phyloP scores from a whole-genome alignment of 2,888 invertebrate species.

The Cheilosia impressa region DNA sequence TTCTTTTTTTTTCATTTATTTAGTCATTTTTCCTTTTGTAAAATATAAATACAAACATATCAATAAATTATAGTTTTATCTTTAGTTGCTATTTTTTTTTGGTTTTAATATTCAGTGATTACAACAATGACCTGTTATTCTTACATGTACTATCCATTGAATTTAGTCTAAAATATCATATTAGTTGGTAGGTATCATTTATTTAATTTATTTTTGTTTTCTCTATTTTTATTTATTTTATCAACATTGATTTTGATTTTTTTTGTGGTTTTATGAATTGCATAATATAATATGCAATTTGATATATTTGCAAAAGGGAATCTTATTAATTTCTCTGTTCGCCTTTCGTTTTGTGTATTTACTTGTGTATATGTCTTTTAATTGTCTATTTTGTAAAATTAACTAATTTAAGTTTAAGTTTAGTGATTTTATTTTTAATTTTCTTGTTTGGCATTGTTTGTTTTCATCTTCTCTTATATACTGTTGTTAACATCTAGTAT shows the following conservation, averaged over 20 bases:
- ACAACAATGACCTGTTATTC: constrained; percentile 67
- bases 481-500: constrained; percentile 24
- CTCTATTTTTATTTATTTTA: constrained; percentile 31
- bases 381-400: constrained; percentile 61
- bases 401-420: constrained; percentile 56
- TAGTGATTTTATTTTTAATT: constrained; percentile 30
- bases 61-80: constrained; percentile 71
- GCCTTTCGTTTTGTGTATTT: constrained; percentile 38
- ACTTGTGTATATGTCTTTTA: constrained; percentile 53
- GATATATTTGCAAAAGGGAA: constrained; percentile 47
- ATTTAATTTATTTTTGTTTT: constrained; percentile 23
- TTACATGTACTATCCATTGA: constrained; percentile 45
- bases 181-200: constrained; percentile 53
- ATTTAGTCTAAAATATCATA: constrained; percentile 48
- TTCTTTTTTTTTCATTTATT: constrained; percentile 64
- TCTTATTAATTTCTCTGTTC: constrained; percentile 6
- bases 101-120: constrained; percentile 60
- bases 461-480: constrained; percentile 47
- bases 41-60: constrained; percentile 75
- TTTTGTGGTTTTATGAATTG: constrained; percentile 55
- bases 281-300: constrained; percentile 68
- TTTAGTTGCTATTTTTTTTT: constrained; percentile 12
- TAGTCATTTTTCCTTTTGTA: constrained; percentile 68
- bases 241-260: constrained; percentile 41
- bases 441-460: constrained; percentile 68